Percentiles rank a stretch among this genome's conserved stretches.
phyloP scores from a whole-genome alignment of 2,797 vertebrate species.

The Emys orbicularis region DNA sequence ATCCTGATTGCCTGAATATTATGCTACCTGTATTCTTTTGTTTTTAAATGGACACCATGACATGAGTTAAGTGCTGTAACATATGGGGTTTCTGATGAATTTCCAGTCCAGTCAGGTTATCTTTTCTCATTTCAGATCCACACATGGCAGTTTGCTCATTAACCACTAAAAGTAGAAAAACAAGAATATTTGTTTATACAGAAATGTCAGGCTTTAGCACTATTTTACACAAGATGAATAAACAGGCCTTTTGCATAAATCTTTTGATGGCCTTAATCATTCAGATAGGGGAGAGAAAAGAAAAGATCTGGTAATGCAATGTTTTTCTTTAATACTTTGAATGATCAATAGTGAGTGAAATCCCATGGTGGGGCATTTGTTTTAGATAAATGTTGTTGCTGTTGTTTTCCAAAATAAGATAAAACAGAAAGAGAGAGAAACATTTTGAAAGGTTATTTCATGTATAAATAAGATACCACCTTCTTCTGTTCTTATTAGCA shows the following conservation, averaged over 20 bases:
- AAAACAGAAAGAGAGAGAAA: constrained; percentile 20
- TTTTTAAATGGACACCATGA: not conserved
- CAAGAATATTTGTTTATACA: constrained; percentile 55
- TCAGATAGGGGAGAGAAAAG: constrained; percentile 27
- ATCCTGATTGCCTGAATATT: not conserved
- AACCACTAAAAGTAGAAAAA: constrained; percentile 43
- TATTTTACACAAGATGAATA: constrained; percentile 32
- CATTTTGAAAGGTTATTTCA: constrained; percentile 17
- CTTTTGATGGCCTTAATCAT: not conserved
- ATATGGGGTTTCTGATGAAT: not conserved
- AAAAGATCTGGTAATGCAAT: constrained; percentile 32
- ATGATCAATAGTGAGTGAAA: constrained; percentile 32
- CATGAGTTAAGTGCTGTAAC: not conserved
- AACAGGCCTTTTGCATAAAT: constrained; percentile 39
- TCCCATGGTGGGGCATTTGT: constrained; percentile 9
- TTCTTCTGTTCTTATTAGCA: not conserved
- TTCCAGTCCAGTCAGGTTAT: not conserved
- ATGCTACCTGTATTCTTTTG: not conserved
- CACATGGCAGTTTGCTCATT: constrained; percentile 6
- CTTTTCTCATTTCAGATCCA: not conserved
- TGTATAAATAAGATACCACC: not conserved
- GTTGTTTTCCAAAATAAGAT: not conserved
- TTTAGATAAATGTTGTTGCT: not conserved
- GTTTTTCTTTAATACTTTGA: constrained; percentile 28
- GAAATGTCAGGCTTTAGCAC: constrained; percentile 38